Percentiles rank a stretch among this genome's conserved stretches.
Conservation (phyloP, 2,113 vertebrate species). For the Tachycineta bicolor region DNA sequence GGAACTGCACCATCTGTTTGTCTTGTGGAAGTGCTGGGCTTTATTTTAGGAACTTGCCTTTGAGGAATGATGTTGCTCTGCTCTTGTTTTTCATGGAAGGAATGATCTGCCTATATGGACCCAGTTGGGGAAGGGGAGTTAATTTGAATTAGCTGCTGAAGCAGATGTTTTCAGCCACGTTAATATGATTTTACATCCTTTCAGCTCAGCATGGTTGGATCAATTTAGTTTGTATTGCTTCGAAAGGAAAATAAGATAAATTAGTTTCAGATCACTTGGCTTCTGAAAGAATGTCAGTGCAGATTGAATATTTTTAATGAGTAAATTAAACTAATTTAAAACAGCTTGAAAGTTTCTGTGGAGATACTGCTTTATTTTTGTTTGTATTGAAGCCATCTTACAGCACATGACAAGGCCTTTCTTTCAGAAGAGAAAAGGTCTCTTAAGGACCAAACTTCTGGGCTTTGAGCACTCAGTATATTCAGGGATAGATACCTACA, state of each 20-base stretch:
- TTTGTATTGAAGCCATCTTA: background rate
- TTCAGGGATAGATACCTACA: background rate
- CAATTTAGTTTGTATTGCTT: background rate
- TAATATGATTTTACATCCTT: background rate
- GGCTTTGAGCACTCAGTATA: background rate
- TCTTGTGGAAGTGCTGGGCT: slow-evolving; percentile 22
- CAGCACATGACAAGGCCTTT: background rate
- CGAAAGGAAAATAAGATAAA: background rate
- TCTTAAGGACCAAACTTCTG: background rate
- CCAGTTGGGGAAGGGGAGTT: background rate
- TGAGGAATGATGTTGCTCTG: background rate
- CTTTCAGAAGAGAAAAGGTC: background rate
- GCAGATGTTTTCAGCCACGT: slow-evolving; percentile 20
- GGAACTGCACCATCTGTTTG: slow-evolving; percentile 47
- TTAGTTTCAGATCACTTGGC: background rate
- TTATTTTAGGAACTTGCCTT: slow-evolving; percentile 48
- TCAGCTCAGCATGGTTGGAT: background rate
- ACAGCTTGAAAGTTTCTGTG: background rate
- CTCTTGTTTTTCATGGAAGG: background rate
- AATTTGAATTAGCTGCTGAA: background rate
- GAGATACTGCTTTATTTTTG: background rate
- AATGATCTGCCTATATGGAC: background rate
- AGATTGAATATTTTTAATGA: background rate
- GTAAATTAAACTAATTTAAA: background rate
- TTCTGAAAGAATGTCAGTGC: background rate